phyloP scores from a whole-genome alignment of 2,113 vertebrate species.

The Tautogolabrus adspersus region DNA sequence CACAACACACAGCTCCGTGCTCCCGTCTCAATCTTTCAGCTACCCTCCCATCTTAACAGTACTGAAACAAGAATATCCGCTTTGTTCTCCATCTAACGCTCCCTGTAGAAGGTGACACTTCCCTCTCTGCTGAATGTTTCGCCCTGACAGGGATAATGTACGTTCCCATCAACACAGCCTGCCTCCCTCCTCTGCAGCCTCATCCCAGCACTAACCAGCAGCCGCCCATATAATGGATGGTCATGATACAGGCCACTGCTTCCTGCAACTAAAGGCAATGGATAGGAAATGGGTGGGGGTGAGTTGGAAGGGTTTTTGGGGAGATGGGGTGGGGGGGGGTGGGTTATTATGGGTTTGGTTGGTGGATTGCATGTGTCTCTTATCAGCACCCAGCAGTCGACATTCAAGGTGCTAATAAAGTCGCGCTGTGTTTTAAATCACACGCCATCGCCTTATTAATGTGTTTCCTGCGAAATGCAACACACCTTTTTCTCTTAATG shows the following conservation, averaged over 20 bases:
- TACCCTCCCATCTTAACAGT: neutral
- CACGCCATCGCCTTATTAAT: conserved; percentile 54
- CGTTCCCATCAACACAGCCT: conserved; percentile 57
- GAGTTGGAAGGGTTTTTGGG: neutral
- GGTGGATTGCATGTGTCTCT: conserved; percentile 77
- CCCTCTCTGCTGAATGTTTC: conserved; percentile 32
- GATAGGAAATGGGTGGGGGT: conserved; percentile 38
- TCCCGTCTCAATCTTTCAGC: conserved; percentile 15
- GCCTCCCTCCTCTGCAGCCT: conserved; percentile 49
- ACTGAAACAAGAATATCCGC: conserved; percentile 27
- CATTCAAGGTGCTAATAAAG: conserved; percentile 80
- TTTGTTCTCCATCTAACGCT: conserved; percentile 22
- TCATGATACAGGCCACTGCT: conserved; percentile 63
- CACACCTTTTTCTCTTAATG: neutral
- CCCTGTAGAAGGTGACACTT: conserved; percentile 45
- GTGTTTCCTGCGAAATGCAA: conserved; percentile 36
- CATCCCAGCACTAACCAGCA: conserved; percentile 61
- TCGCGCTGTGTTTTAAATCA: conserved; percentile 80
- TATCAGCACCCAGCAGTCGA: conserved; percentile 86
- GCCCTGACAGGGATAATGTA: conserved; percentile 70
- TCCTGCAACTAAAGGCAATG: conserved; percentile 55
- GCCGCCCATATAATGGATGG: conserved; percentile 82
- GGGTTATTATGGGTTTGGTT: conserved; percentile 54
- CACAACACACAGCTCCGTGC: neutral
- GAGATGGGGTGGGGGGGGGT: conserved; percentile 16